Base-by-base conservation (phyloP, 2,888 invertebrate species). In the Scaptomyza tumidula region DNA sequence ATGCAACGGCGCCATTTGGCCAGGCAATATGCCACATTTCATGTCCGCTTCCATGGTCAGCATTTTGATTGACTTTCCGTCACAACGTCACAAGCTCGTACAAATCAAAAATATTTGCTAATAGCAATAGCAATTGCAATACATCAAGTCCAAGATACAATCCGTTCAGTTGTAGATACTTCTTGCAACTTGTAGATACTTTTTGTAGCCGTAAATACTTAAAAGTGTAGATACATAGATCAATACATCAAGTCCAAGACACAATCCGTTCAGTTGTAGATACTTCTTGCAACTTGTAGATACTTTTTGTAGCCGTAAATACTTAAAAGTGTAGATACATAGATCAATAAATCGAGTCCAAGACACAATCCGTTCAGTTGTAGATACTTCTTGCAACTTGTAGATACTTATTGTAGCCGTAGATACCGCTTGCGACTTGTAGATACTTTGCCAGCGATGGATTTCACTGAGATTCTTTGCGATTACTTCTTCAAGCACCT, bases 21-120 rank as follows among this genome's bases (percentile, higher is more conserved):
- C 96, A 92, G 96, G 96, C 92, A 97, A 93, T 93, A 95, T 96
- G 93, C 96, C 96, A 93, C 97, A 97, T 92, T 97, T 97, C 93
- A 97, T 94, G 93, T 97, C 97, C 93, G 96, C 94, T 95, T 97
- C 97, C 97, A 97, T 97, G 93, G 97, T 97, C 93, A 97, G 93
- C 97, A 97, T 97, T 91, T 95, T 96, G 60, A 39, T 39, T 39
- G 39, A 6, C 7, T 35, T 35, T 35, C 35, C 3, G n/a, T n/a
- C n/a, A n/a, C n/a, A 11, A 35, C 35, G 35, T 35, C 3, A 11
- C 13, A 13, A 35, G 39, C 6, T 39, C 39, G 39, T 43, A 43
- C 19, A 24, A 24, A 43, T 19, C 19, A 24, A 44, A 44, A 13
- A 44, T 24, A 24, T 14, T 39, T 39, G n/a, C 35, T 24, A 39